Base-by-base conservation (phyloP, 2,888 invertebrate species). In the Acleris cristana region DNA sequence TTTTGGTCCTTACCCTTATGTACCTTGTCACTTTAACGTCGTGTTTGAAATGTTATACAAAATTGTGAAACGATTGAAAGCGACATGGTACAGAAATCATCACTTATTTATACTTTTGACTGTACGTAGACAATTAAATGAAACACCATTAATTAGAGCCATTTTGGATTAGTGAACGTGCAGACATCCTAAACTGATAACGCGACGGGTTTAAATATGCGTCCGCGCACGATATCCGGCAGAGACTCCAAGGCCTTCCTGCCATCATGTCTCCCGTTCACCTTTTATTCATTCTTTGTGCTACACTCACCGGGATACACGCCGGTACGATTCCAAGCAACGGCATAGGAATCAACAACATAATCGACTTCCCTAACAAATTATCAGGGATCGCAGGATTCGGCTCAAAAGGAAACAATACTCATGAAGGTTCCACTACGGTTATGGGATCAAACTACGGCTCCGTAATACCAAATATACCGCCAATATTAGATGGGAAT, bases 161-260 rank as follows among this genome's bases (percentile, higher is more conserved):
- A 21, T 45, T 57, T 23, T 23, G 14, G 10, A 48, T 44, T 53
- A 19, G 4, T 26, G 14, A 44, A 44, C 40, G 16, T 7, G 26
- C 44, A n/a, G 40, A 3, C 10, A 34, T 34, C 30, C 34, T 48
- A 34, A 44, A 23, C 10, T 48, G 67, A 67, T 67, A 67, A 67
- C 53, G 8, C 21, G 12, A 16, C 48, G 45, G 21, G 57, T 58
- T 67, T 67, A 67, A 64, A 58, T 63, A 54, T 58, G 57, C 63
- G 6, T 10, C 21, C 49, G 53, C 58, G 48, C 19, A 23, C 18
- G 49, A 23, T 54, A 23, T 67, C 62, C 58, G 34, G 58, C 40
- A 67, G 58, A 67, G 12, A 40, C 63, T 45, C 14, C 49, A 26
- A 58, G 19, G 67, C 40, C 18, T 48, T 51, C 52, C 21, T 23